phyloP scores from a whole-genome alignment of 1,140 invertebrate genomes.

The Euwallacea fornicatus region DNA sequence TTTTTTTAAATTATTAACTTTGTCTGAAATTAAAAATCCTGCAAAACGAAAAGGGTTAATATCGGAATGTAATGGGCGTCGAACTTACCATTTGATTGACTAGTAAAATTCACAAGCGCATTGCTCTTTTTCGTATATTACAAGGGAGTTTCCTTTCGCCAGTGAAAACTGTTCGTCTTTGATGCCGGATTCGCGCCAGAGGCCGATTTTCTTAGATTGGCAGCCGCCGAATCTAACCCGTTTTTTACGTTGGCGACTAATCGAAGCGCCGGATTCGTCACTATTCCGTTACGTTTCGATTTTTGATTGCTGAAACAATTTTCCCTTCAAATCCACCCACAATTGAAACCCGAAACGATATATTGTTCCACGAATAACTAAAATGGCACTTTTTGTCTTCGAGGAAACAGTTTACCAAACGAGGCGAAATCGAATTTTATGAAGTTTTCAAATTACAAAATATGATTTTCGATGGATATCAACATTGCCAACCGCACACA shows the following conservation, averaged over 20 bases:
- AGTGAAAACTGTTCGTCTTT: slow-evolving; percentile 69
- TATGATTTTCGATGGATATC: no score
- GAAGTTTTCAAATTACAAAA: no score
- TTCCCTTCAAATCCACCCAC: no score
- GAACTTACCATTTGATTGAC: slow-evolving; percentile 49
- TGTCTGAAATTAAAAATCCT: slow-evolving; percentile 34
- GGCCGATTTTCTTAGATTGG: slow-evolving; percentile 55
- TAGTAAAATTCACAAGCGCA: slow-evolving; percentile 43
- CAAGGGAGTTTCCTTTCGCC: slow-evolving; percentile 73
- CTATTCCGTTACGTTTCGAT: slow-evolving; percentile 83
- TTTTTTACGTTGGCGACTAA: slow-evolving; percentile 70
- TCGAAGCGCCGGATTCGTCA: slow-evolving; percentile 87
- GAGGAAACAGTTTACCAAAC: no score
- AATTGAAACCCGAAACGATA: no score
- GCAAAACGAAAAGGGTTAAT: slow-evolving; percentile 9
- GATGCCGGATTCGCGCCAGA: slow-evolving; percentile 56
- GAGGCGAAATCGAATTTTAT: no score
- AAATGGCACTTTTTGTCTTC: no score
- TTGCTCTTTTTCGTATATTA: slow-evolving; percentile 42
- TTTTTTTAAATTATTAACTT: slow-evolving; percentile 29
- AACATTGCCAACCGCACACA: no score
- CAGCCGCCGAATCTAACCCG: slow-evolving; percentile 65
- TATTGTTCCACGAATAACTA: no score
- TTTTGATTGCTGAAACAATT: slow-evolving; percentile 57
- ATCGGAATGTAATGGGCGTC: background rate